Evolutionary conservation across 2,113 vertebrate genomes (phyloP).

Genomic region (Rhagologus leucostigma): DNA sequence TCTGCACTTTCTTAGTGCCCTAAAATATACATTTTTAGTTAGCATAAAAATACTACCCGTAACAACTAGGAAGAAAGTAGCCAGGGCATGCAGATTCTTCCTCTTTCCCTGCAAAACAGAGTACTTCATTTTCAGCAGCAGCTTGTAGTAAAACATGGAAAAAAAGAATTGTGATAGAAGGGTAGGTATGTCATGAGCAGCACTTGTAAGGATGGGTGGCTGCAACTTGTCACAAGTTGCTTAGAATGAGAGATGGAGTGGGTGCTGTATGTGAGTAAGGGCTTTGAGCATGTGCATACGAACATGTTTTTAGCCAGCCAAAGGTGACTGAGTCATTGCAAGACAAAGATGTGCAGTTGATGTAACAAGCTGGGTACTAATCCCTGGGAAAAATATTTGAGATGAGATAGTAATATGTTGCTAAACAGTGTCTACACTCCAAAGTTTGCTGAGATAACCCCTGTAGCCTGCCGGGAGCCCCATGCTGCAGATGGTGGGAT

Average conservation of each 20-base stretch:
- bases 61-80: not conserved
- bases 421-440: not conserved
- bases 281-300: too few species aligned
- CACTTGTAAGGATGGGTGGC: not conserved
- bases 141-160: not conserved
- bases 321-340: not conserved
- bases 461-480: not conserved
- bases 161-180: not conserved
- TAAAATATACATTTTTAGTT: not conserved
- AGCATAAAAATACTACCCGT: not conserved
- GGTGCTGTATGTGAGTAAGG: not conserved
- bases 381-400: not conserved
- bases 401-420: not conserved
- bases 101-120: not conserved
- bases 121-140: not conserved
- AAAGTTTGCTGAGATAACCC: not conserved
- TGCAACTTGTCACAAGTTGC: not conserved
- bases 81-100: not conserved
- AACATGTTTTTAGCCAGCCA: not conserved
- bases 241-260: not conserved
- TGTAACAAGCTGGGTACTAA: not conserved
- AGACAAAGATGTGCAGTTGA: not conserved
- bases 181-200: not conserved
- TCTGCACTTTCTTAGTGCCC: not conserved
- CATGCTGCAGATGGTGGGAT: fast-evolving